phyloP scores from a whole-genome alignment of 2,797 vertebrate genomes.

The Psittacula derbiana region DNA sequence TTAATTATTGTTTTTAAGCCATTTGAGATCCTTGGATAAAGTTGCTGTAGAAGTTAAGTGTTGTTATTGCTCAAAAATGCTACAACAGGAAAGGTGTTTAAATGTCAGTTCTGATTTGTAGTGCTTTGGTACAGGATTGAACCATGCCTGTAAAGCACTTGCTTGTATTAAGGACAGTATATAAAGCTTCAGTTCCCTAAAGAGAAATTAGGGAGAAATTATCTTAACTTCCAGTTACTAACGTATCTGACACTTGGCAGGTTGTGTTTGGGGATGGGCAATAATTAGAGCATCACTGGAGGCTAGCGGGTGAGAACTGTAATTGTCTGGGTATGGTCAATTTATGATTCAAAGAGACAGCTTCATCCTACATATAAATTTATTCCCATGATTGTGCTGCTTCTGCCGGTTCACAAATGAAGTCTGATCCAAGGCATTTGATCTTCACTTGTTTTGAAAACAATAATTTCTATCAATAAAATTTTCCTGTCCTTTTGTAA shows the following conservation, averaged over 20 bases:
- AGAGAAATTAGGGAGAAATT: background rate
- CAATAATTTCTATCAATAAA: background rate
- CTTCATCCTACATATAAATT: conserved; percentile 12
- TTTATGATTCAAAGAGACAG: background rate
- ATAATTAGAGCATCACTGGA: background rate
- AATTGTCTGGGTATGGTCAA: background rate
- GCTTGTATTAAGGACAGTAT: background rate
- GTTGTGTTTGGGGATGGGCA: background rate
- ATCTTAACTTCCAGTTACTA: background rate
- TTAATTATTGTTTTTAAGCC: background rate
- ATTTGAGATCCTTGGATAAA: background rate
- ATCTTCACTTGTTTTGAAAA: background rate
- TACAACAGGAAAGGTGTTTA: background rate
- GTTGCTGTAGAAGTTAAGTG: background rate
- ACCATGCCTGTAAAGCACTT: background rate
- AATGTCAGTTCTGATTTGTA: background rate
- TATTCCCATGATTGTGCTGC: background rate
- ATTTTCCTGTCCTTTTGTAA: background rate
- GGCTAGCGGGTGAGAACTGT: background rate
- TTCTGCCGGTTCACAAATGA: background rate
- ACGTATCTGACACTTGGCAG: background rate
- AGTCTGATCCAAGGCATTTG: background rate
- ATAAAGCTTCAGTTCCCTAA: background rate
- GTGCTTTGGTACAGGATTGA: background rate
- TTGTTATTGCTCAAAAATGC: background rate